Percentiles rank a stretch among this genome's conserved stretches.
Evolutionary conservation across 1,140 invertebrate species (phyloP).

Genomic region (Pseudomyrmex pallidus): DNA sequence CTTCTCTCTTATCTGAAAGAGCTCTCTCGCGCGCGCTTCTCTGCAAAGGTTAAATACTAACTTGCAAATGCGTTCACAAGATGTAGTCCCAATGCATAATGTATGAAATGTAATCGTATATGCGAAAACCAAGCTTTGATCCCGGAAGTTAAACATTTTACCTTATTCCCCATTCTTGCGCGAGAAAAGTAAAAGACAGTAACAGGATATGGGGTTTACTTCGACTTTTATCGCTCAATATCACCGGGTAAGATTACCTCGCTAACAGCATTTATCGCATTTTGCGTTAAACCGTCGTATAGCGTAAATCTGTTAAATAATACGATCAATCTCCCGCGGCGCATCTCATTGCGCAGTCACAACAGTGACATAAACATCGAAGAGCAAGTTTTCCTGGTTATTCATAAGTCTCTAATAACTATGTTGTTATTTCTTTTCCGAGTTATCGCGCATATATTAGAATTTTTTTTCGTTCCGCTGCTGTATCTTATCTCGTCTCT

Average conservation of each 20-base stretch:
- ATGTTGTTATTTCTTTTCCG: conserved; percentile 1
- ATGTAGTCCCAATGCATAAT: background rate
- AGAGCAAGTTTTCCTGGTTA: conserved; percentile 3
- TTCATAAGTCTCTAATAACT: background rate
- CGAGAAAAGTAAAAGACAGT: conserved; percentile 2
- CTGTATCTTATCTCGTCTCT: conserved; percentile 8
- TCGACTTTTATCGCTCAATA: conserved; percentile 37
- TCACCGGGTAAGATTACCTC: conserved; percentile 1
- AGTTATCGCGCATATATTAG: conserved; percentile 3
- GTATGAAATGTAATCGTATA: background rate
- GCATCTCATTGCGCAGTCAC: background rate
- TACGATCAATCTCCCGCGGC: too few species aligned
- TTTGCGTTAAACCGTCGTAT: background rate
- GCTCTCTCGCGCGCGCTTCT: background rate
- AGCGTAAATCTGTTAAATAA: conserved; percentile 9
- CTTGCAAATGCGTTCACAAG: too few species aligned
- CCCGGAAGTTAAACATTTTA: background rate
- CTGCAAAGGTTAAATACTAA: background rate
- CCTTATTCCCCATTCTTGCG: background rate
- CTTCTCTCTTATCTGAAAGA: background rate
- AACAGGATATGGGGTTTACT: background rate
- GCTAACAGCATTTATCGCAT: conserved; percentile 19
- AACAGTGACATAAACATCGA: conserved; percentile 29
- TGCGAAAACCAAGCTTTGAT: conserved; percentile 8
- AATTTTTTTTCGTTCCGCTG: conserved; percentile 18